phyloP scores from a whole-genome alignment of 2,888 invertebrate genomes.

The Yponomeuta evonymella region DNA sequence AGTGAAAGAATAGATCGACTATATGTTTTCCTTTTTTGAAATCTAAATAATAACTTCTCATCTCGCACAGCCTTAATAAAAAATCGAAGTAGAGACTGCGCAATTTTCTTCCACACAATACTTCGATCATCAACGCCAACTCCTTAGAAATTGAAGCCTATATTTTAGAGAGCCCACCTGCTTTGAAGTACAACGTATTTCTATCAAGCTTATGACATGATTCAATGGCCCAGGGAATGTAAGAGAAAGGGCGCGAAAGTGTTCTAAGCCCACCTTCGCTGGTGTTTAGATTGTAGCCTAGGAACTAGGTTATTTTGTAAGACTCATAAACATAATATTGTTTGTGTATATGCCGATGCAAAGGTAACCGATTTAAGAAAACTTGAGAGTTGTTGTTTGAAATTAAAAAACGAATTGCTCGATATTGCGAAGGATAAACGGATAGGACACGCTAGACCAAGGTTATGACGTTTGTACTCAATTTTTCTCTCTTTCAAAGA shows the following conservation, averaged over 20 bases:
- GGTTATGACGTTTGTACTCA: too few species aligned
- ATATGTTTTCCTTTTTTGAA: too few species aligned
- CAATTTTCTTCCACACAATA: not conserved
- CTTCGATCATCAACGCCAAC: not conserved
- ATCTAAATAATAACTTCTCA: not conserved
- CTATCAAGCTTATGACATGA: constrained; percentile 5
- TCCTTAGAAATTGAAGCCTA: not conserved
- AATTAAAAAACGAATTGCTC: too few species aligned
- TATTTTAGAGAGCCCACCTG: not conserved
- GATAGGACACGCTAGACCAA: too few species aligned
- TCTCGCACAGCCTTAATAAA: not conserved
- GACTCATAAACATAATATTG: not conserved
- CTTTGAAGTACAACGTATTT: not conserved
- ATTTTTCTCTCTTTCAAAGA: too few species aligned
- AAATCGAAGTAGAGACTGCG: not conserved
- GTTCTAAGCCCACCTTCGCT: not conserved
- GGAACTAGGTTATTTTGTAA: not conserved
- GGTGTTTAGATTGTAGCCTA: not conserved
- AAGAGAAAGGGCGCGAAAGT: constrained; percentile 12
- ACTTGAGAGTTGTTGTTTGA: too few species aligned
- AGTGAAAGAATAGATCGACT: too few species aligned
- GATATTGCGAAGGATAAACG: too few species aligned
- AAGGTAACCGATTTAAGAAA: too few species aligned
- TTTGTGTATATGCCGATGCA: not conserved
- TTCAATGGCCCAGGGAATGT: constrained; percentile 11